A percentile compares a stretch with the other conserved stretches of the same genome.
These are phyloP conservation scores for Allygus modestus DNA, from an alignment of 2,888 invertebrate species.

Conservation along the genomic window DNA sequence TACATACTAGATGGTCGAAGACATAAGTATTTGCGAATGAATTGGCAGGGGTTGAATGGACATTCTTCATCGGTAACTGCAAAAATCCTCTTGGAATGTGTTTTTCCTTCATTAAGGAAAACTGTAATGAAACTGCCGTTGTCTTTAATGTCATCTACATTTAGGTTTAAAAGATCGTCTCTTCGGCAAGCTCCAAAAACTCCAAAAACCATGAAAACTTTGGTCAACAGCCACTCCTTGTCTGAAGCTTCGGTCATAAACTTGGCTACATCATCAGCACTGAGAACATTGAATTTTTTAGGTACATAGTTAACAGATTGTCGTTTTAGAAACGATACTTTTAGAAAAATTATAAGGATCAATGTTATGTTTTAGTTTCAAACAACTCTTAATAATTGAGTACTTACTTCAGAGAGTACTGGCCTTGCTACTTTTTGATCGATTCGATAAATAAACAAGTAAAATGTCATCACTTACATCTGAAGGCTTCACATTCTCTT, in stretches of 20 bases:
- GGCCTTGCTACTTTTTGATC: conserved; percentile 7
- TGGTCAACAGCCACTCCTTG: conserved; percentile 9
- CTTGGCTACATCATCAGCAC: conserved; percentile 2
- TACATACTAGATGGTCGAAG: background rate
- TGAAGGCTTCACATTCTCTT: background rate
- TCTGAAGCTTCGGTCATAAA: conserved; percentile 39
- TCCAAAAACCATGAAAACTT: conserved; percentile 33
- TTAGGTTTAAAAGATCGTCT: conserved; percentile 35
- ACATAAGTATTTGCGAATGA: background rate
- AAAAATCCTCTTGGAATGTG: background rate
- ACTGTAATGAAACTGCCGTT: conserved; percentile 12
- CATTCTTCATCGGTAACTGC: conserved; percentile 28
- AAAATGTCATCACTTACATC: conserved; percentile 8
- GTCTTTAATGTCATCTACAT: conserved; percentile 36
- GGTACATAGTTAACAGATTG: conserved; percentile 14
- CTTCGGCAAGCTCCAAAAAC: conserved; percentile 35
- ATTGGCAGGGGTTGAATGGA: conserved; percentile 3
- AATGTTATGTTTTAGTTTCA: conserved; percentile 36
- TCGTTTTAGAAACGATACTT: conserved; percentile 16
- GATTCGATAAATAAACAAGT: conserved; percentile 32
- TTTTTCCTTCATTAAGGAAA: conserved; percentile 38
- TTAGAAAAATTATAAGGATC: conserved; percentile 40
- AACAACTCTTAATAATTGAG: conserved; percentile 31
- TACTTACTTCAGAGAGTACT: conserved; percentile 34
- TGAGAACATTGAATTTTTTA: conserved; percentile 46